Evolutionary conservation across 1,140 invertebrate genomes (phyloP).

Genomic region (Subanguina moxae): DNA sequence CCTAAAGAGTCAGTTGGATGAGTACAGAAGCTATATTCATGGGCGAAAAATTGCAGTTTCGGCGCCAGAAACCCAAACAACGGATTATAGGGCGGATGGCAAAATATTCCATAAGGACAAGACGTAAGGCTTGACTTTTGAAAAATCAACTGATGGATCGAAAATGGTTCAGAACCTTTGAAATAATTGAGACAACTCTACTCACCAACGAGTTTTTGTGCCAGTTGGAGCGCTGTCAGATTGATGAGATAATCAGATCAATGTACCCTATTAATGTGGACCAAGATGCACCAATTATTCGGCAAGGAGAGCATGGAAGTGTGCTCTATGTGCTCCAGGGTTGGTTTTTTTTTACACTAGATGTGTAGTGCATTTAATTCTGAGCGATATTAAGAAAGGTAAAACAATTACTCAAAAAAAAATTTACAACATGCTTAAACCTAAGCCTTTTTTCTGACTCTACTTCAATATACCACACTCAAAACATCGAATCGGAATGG

Average conservation of each 20-base stretch:
- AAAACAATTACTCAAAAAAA: too few species aligned
- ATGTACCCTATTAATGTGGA: slow-evolving; percentile 55
- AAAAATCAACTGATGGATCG: slow-evolving; percentile 20
- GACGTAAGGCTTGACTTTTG: slow-evolving; percentile 25
- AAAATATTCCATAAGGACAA: slow-evolving; percentile 37
- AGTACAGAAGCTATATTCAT: slow-evolving; percentile 33
- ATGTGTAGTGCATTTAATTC: too few species aligned
- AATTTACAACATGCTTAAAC: too few species aligned
- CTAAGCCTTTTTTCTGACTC: too few species aligned
- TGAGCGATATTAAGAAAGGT: too few species aligned
- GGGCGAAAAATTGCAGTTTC: slow-evolving; percentile 45
- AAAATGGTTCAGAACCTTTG: slow-evolving; percentile 41
- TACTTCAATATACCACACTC: too few species aligned
- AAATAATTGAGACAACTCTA: slow-evolving; percentile 40
- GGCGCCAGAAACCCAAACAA: slow-evolving; percentile 21
- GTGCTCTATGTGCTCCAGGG: slow-evolving; percentile 97
- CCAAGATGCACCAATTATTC: slow-evolving; percentile 80
- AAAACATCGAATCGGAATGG: too few species aligned
- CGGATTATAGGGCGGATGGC: neutral
- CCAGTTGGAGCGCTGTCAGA: slow-evolving; percentile 38
- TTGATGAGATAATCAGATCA: slow-evolving; percentile 42
- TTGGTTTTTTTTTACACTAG: too few species aligned
- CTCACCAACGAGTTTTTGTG: slow-evolving; percentile 46
- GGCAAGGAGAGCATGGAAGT: slow-evolving; percentile 92
- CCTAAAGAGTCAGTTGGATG: slow-evolving; percentile 23